Evolutionary conservation across 2,888 invertebrate species (phyloP), one percentile per base, ranked within the genome.

Genomic region (Pammene fasciana): DNA sequence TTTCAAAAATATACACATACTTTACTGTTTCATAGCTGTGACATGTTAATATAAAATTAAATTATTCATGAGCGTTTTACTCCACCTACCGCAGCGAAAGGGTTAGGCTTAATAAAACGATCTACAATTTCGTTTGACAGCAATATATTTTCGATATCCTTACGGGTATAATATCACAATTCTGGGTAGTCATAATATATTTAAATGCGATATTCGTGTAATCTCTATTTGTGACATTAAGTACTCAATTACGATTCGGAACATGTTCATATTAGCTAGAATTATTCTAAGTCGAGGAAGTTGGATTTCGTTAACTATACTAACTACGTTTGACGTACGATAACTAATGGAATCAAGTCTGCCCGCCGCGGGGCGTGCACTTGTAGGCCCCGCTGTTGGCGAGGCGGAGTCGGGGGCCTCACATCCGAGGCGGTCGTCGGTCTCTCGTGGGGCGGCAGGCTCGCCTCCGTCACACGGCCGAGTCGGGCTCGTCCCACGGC

Each of bases 401-500:
- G 11, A 16, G 52, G 57, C 59, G 66, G 45, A 50, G 59, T 67
- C 52, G 8, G 2, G 16, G 9, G 59, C 50, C 66, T 59, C 57
- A 14, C 7, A 0, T 26, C 13, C 34, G 66, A 59, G 50, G 65
- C 65, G 50, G 57, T n/a, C 41, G 57, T 65, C 55, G 10, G 34
- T 45, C 41, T 41, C 59, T 48, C 11, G 34, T 38, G 34, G 1
- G 57, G 34, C 45, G 34, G 52, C 45, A 18, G 11, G 41, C 18
- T 13, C 57, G 43, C 59, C 50, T n/a, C 41, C 34, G 43, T 90
- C 91, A 93, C 54, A 93, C 92, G 65, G 90, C 86, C 6, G 91
- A 91, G 83, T 93, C 93, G 18, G 92, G 90, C 76, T 90, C 89
- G 77, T 88, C 89, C 88, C 90, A 89, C n/a, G 89, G 90, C 91